Conservation (phyloP, 2,888 invertebrate species). For the Microlaimidae sp. region DNA sequence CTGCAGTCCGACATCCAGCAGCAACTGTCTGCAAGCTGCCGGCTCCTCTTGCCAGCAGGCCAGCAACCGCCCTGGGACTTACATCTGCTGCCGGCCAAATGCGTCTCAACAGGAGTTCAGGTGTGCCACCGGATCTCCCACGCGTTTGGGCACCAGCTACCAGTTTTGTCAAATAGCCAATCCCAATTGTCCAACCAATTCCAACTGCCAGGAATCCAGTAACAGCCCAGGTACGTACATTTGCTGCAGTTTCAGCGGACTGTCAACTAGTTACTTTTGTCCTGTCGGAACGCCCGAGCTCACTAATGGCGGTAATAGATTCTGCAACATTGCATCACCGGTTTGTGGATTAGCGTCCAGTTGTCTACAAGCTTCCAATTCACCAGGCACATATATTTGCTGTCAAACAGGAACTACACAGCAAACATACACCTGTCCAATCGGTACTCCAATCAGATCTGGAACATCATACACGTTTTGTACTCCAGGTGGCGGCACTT, state of each 20-base stretch:
- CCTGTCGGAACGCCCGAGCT: background rate
- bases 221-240: background rate
- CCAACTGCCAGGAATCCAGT: background rate
- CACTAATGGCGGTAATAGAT: background rate
- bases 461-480: no score
- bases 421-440: no score
- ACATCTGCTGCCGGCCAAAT: background rate
- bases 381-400: constrained; percentile 10
- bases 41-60: background rate
- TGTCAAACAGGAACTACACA: background rate
- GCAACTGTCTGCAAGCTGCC: no score
- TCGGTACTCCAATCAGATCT: constrained; percentile 2
- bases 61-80: background rate
- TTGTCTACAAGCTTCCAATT: background rate
- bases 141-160: background rate
- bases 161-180: background rate
- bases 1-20: background rate
- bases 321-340: background rate
- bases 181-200: background rate
- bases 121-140: background rate
- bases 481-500: no score
- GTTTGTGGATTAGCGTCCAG: no score
- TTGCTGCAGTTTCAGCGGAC: constrained; percentile 1
- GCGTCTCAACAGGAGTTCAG: background rate
- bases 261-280: background rate